These are phyloP conservation scores for Malurus melanocephalus DNA, from an alignment of 2,113 vertebrate species.

Conservation along the genomic window DNA sequence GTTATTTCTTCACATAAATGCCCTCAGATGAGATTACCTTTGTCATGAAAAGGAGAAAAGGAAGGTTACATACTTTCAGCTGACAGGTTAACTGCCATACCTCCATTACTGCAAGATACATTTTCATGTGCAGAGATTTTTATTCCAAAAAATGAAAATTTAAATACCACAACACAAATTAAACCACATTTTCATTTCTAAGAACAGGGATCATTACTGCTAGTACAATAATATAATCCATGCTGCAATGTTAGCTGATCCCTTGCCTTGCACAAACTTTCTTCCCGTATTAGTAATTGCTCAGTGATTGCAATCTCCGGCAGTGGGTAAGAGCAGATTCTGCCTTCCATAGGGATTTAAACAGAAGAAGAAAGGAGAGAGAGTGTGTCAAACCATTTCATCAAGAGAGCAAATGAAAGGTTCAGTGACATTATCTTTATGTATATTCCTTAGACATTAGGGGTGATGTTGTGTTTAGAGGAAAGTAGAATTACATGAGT, in stretches of 20 bases:
- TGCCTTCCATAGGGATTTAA: constrained; percentile 33
- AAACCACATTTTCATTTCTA: constrained; percentile 67
- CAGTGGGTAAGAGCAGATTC: not conserved
- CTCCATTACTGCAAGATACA: constrained; percentile 66
- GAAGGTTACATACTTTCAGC: constrained; percentile 75
- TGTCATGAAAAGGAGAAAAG: constrained; percentile 77
- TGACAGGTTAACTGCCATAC: constrained; percentile 74
- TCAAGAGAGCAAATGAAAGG: constrained; percentile 54
- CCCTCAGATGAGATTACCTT: constrained; percentile 77
- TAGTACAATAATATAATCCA: constrained; percentile 30
- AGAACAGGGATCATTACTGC: constrained; percentile 23
- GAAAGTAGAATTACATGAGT: constrained; percentile 13
- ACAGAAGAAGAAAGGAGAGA: not conserved
- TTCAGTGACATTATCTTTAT: constrained; percentile 28
- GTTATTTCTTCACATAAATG: constrained; percentile 80
- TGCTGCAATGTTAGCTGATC: constrained; percentile 9
- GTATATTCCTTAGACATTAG: constrained; percentile 23
- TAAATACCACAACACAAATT: constrained; percentile 67
- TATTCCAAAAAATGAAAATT: constrained; percentile 70
- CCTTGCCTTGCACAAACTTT: constrained; percentile 50
- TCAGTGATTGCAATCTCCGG: constrained; percentile 20
- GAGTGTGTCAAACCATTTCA: constrained; percentile 30
- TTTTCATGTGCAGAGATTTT: constrained; percentile 62
- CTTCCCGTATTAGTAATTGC: constrained; percentile 27
- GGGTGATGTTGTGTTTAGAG: constrained; percentile 32